Percentiles rank a stretch among this genome's conserved stretches.
Evolutionary conservation across 2,888 invertebrate species (phyloP).

Genomic region (Dexiosoma caninum): DNA sequence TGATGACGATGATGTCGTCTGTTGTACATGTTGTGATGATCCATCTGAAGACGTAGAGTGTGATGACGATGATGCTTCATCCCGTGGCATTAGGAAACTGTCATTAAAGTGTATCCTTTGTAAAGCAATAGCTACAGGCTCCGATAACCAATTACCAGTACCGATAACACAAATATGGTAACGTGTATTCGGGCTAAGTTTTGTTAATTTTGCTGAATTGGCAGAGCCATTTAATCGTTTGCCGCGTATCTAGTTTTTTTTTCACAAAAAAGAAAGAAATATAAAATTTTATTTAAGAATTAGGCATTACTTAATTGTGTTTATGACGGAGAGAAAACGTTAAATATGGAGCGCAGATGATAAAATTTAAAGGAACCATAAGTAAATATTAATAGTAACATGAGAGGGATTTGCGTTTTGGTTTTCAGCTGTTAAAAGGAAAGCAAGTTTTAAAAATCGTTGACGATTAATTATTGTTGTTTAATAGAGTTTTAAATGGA

Average conservation of each 20-base stretch:
- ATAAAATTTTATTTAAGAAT: not conserved
- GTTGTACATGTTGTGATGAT: not conserved
- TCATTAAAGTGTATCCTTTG: constrained; percentile 76
- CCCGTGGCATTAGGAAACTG: constrained; percentile 66
- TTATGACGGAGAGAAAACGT: too few species aligned
- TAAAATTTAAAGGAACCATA: too few species aligned
- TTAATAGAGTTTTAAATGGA: too few species aligned
- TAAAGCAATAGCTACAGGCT: constrained; percentile 73
- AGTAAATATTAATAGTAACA: too few species aligned
- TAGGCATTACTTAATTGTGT: too few species aligned
- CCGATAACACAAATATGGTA: constrained; percentile 93
- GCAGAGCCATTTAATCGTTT: constrained; percentile 86
- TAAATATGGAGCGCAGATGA: too few species aligned
- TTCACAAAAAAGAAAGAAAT: not conserved
- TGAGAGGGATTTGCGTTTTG: too few species aligned
- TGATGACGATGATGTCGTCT: constrained; percentile 28
- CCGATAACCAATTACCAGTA: constrained; percentile 85
- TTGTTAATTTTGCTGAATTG: constrained; percentile 85
- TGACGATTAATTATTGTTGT: too few species aligned
- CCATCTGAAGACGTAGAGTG: constrained; percentile 33
- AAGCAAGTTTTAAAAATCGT: too few species aligned
- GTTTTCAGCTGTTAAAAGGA: too few species aligned
- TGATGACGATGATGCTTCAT: constrained; percentile 65
- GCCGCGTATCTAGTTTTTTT: constrained; percentile 82
- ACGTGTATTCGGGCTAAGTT: constrained; percentile 87